Evolutionary conservation across 2,113 vertebrate genomes (phyloP), one percentile per base, ranked within the genome.

Genomic region (Gadus macrocephalus): DNA sequence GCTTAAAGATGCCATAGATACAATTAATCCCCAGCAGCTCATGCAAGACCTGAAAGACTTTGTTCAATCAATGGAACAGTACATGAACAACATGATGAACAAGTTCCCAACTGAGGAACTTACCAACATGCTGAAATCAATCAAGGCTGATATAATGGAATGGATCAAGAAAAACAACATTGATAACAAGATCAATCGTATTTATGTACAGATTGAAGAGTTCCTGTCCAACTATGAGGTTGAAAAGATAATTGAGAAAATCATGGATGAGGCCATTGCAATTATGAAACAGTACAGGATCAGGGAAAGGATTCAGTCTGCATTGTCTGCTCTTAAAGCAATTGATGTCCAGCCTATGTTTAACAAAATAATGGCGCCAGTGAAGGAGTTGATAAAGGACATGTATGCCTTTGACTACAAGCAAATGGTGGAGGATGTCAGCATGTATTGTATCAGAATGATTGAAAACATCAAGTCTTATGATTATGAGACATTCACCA

Each of bases 401-500:
- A 78, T 96, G 6, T 87, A 92, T 81, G 80, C 81, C 15, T 79
- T 93, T 81, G 90, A 95, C 87, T 95, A 93, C 78, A 88, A 93
- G 85, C 89, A 86, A 60, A 78, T 94, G 78, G 83, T 94, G 62
- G 87, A 93, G 38, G 89, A 93, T 75, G 64, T 95, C 67, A 95
- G 91, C 70, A 75, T 75, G 62, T 92, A 91, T 76, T 89, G 96
- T 68, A 89, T 91, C 22, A 73, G 65, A 65, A 27, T 92, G 77
- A 63, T 94, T 63, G 86, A 91, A 77, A 89, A 90, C 49, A 78
- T 96, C 42, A 91, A 70, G 63, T 89, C 91, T 59, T 94, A 96
- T 83, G 89, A 96, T 84, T 96, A 95, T 78, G 88, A 95, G 66
- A 83, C 85, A 56, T 93, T 95, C 86, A 84, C 94, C 31, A 79